Conservation (phyloP, 2,113 vertebrate species). For the Mormyrus lacerda region DNA sequence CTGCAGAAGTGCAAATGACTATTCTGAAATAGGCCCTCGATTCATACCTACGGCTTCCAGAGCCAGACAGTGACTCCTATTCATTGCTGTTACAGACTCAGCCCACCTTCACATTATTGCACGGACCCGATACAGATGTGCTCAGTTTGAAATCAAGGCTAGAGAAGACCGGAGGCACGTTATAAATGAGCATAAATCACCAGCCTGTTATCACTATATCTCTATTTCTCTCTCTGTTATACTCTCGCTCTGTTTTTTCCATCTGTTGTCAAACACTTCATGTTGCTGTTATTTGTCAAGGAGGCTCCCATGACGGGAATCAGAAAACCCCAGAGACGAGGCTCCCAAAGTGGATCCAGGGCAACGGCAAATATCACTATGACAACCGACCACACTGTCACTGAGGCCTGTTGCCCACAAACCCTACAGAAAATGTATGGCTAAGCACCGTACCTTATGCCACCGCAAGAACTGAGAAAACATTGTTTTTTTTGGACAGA, state of each 20-base stretch:
- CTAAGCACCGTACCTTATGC: neutral
- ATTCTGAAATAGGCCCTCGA: slow-evolving; percentile 33
- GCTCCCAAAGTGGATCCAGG: neutral
- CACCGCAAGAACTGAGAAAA: slow-evolving; percentile 6
- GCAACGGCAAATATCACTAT: neutral
- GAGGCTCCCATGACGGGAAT: neutral
- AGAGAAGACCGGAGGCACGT: neutral
- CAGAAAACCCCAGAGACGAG: neutral
- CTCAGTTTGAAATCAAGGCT: neutral
- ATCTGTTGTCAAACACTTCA: neutral
- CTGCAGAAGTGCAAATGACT: slow-evolving; percentile 40
- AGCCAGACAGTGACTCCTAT: slow-evolving; percentile 23
- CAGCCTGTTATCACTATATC: neutral
- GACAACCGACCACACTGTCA: neutral
- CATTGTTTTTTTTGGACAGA: neutral
- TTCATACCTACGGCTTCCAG: slow-evolving; percentile 27
- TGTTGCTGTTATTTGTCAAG: neutral
- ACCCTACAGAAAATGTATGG: no score
- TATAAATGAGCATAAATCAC: neutral
- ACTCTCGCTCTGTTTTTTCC: neutral
- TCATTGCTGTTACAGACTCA: slow-evolving; percentile 29
- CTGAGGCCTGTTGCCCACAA: neutral
- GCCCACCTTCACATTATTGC: neutral
- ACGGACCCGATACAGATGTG: neutral
- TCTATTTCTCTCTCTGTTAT: neutral